Evolutionary conservation across 2,888 invertebrate species (phyloP).

Genomic region (Keiferia lycopersicella): DNA sequence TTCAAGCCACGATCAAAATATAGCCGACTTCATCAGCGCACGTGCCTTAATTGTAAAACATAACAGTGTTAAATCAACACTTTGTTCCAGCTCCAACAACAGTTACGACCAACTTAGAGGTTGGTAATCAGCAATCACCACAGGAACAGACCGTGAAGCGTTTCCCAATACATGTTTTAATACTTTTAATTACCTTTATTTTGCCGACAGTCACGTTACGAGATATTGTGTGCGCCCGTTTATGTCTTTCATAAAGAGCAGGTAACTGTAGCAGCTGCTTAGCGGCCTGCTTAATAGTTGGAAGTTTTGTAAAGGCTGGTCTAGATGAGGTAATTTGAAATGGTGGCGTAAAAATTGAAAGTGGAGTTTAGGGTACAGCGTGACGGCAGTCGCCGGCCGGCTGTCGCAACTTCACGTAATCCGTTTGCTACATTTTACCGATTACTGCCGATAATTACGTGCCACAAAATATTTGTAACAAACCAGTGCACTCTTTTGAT

Average conservation of each 20-base stretch:
- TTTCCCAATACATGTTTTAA: constrained; percentile 46
- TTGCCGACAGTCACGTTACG: constrained; percentile 37
- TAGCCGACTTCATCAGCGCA: constrained; percentile 8
- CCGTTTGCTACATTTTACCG: constrained; percentile 40
- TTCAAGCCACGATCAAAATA: not conserved
- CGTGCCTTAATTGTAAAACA: constrained; percentile 21
- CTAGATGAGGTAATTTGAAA: constrained; percentile 25
- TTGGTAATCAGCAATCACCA: constrained; percentile 37
- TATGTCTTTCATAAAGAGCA: constrained; percentile 38
- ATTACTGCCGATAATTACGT: constrained; percentile 39
- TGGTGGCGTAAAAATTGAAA: constrained; percentile 49
- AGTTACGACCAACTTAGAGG: constrained; percentile 30
- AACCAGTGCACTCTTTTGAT: constrained; percentile 26
- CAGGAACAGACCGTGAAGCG: constrained; percentile 48
- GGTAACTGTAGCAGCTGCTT: constrained; percentile 1
- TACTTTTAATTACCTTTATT: constrained; percentile 43
- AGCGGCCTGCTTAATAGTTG: not conserved
- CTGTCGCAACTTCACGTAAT: constrained; percentile 39
- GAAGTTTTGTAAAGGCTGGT: constrained; percentile 14
- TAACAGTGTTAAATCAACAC: constrained; percentile 5
- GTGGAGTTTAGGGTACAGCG: constrained; percentile 39
- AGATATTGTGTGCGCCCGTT: constrained; percentile 28
- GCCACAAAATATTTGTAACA: constrained; percentile 31
- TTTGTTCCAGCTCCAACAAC: constrained; percentile 21
- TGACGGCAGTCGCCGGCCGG: constrained; percentile 39